Percentiles rank a stretch among this genome's conserved stretches.
These are phyloP conservation scores for Tetragnatha montana DNA, from an alignment of 2,888 invertebrate species.

Conservation along the genomic window DNA sequence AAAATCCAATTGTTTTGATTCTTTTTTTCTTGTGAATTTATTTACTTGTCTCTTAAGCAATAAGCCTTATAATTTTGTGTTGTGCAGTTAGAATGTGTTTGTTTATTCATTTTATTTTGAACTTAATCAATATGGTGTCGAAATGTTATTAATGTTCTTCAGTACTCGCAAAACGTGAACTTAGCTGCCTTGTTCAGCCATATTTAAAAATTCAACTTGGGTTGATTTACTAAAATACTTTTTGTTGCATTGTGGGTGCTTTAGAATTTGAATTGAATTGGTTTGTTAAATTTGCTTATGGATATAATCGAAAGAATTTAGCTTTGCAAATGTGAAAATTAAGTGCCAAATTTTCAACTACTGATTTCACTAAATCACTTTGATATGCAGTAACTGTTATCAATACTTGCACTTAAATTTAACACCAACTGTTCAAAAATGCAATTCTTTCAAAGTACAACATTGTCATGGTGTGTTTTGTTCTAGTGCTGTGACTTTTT, in stretches of 20 bases:
- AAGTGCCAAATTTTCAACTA: constrained; percentile 23
- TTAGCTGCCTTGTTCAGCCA: no score
- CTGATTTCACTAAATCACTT: no score
- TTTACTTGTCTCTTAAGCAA: not conserved
- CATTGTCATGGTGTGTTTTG: no score
- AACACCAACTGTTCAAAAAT: no score
- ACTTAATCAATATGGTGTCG: constrained; percentile 5
- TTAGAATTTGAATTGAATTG: no score
- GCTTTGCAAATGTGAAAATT: not conserved
- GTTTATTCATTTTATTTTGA: constrained; percentile 3
- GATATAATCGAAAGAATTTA: not conserved
- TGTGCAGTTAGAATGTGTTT: not conserved
- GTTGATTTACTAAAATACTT: not conserved
- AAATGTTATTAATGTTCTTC: no score
- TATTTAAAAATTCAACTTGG: constrained; percentile 22
- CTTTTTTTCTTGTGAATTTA: not conserved
- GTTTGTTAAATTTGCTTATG: not conserved
- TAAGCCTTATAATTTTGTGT: constrained; percentile 6
- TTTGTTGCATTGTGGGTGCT: not conserved
- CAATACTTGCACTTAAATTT: constrained; percentile 2
- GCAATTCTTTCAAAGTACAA: no score
- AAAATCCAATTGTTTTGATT: not conserved
- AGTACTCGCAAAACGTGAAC: no score
- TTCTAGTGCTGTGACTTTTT: no score
- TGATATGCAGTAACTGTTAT: no score